Evolutionary conservation across 1,140 invertebrate genomes (phyloP).

Genomic region (Diabrotica virgifera): DNA sequence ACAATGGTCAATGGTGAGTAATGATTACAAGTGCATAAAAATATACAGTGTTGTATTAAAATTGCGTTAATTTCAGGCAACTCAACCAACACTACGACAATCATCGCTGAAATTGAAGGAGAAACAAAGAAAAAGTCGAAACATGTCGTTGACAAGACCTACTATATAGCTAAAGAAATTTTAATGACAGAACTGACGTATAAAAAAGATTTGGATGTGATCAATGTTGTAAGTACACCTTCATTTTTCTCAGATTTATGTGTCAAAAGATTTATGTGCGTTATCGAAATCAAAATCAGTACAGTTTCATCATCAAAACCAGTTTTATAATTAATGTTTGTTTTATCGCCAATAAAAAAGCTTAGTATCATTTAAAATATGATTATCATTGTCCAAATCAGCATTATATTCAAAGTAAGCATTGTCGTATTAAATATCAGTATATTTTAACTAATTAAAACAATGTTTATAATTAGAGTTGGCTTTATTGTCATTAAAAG

Average conservation of each 20-base stretch:
- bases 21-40: no score
- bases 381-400: no score
- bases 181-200: constrained; percentile 95
- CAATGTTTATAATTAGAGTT: no score
- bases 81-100: constrained; percentile 35
- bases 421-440: no score
- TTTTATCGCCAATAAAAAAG: no score
- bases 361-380: no score
- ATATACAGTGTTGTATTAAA: no score
- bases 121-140: constrained; percentile 42
- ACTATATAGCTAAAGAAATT: constrained; percentile 91
- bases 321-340: not conserved
- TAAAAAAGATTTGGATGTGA: constrained; percentile 89
- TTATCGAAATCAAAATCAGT: not conserved
- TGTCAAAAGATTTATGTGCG: not conserved
- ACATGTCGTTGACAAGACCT: constrained; percentile 67
- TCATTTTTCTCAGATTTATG: not conserved
- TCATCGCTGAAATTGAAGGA: constrained; percentile 46
- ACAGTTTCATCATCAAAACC: not conserved
- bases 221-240: constrained; percentile 70
- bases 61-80: not conserved
- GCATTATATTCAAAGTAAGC: no score
- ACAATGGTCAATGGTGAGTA: constrained; percentile 23
- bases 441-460: no score
- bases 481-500: no score